These are phyloP conservation scores for Crypturellus undulatus DNA, from an alignment of 2,113 vertebrate genomes.

Conservation along the genomic window DNA sequence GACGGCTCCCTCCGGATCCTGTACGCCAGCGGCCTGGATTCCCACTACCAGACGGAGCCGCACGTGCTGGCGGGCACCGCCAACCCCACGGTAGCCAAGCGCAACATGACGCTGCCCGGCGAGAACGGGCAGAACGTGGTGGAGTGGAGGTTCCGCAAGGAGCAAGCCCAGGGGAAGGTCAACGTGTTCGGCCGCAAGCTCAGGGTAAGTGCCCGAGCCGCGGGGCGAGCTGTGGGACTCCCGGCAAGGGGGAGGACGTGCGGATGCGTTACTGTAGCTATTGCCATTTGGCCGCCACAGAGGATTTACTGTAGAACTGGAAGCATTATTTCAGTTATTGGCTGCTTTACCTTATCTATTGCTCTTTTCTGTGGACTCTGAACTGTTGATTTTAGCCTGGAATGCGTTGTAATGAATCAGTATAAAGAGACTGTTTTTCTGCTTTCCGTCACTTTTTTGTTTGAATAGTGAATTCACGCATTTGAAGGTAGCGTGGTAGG, in stretches of 20 bases:
- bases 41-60: conserved; percentile 95
- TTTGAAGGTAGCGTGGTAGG: neutral
- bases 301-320: neutral
- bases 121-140: conserved; percentile 96
- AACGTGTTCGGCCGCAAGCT: conserved; percentile 97
- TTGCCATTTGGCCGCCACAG: neutral
- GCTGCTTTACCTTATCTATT: neutral
- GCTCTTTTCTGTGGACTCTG: neutral
- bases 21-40: conserved; percentile 94
- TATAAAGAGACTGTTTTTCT: neutral
- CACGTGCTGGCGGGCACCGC: conserved; percentile 94
- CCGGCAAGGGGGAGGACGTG: neutral
- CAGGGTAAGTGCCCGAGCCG: conserved; percentile 79
- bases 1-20: conserved; percentile 93
- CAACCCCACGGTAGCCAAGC: conserved; percentile 92
- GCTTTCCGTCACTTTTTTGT: conserved; percentile 12
- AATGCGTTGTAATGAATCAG: neutral
- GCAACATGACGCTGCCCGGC: conserved; percentile 95
- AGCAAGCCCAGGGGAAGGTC: conserved; percentile 94
- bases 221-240: neutral
- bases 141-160: conserved; percentile 97
- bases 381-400: neutral
- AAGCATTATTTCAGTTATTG: neutral
- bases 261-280: neutral
- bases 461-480: neutral